phyloP scores from a whole-genome alignment of 2,888 invertebrate species.

The Drosophila lacicola region DNA sequence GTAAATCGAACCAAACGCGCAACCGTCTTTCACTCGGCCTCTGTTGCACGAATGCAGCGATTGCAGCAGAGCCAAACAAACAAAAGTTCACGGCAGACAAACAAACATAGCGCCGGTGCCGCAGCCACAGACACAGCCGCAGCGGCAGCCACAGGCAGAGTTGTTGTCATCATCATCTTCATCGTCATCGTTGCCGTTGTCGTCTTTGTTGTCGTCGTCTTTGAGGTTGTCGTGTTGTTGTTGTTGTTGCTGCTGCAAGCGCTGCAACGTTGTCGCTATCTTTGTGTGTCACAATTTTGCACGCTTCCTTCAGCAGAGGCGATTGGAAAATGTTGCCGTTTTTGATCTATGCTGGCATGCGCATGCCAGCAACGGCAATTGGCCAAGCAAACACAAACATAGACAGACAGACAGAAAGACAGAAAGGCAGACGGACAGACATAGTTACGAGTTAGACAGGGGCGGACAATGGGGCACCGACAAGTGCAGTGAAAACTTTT shows the following conservation, averaged over 20 bases:
- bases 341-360: slow-evolving; percentile 77
- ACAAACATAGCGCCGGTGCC: slow-evolving; percentile 53
- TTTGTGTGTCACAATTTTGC: slow-evolving; percentile 79
- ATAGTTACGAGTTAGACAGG: slow-evolving; percentile 25
- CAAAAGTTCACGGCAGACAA: slow-evolving; percentile 48
- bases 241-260: slow-evolving; percentile 26
- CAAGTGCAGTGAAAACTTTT: slow-evolving; percentile 76
- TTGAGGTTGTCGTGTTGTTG: slow-evolving; percentile 55
- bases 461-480: slow-evolving; percentile 59
- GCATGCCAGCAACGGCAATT: slow-evolving; percentile 71
- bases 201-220: slow-evolving; percentile 29
- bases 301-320: slow-evolving; percentile 68
- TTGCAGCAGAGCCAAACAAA: slow-evolving; percentile 39
- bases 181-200: slow-evolving; percentile 6
- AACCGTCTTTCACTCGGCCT: not conserved
- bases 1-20: not conserved
- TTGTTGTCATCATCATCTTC: slow-evolving; percentile 35
- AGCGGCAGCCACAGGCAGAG: slow-evolving; percentile 6
- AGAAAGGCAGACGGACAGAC: slow-evolving; percentile 11
- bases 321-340: slow-evolving; percentile 72
- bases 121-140: slow-evolving; percentile 4
- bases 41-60: slow-evolving; percentile 10
- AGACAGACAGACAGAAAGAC: slow-evolving; percentile 34
- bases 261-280: slow-evolving; percentile 60
- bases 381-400: slow-evolving; percentile 60